Conservation (phyloP, 2,888 invertebrate genomes). For the Hypselothyrea guttata region DNA sequence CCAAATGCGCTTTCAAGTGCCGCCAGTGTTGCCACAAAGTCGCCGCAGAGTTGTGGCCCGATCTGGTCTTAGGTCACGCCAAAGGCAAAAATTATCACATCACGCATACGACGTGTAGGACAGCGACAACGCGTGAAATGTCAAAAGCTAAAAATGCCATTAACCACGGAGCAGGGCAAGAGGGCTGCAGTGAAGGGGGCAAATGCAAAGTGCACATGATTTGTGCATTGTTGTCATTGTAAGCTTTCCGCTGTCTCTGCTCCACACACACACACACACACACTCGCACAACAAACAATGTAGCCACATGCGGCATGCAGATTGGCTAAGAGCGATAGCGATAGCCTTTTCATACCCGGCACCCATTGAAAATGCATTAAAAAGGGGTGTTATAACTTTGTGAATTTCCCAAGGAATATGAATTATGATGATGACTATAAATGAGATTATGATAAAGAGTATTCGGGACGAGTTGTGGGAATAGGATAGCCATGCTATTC, state of each 20-base stretch:
- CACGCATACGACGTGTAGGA: conserved; percentile 73
- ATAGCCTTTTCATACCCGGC: conserved; percentile 74
- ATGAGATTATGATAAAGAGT: no score
- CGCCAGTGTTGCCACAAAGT: conserved; percentile 29
- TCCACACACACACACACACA: conserved; percentile 37
- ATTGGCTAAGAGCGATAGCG: conserved; percentile 74
- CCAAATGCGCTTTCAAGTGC: conserved; percentile 59
- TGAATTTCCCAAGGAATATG: no score
- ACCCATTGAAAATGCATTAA: no score
- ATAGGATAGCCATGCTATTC: no score
- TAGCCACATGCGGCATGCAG: conserved; percentile 60
- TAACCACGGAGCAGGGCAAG: conserved; percentile 36
- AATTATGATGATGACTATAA: no score
- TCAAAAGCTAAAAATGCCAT: conserved; percentile 77
- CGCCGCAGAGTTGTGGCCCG: conserved; percentile 6
- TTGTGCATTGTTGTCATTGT: conserved; percentile 78
- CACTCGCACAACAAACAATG: conserved; percentile 29
- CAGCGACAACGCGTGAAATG: conserved; percentile 68
- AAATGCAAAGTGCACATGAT: conserved; percentile 72
- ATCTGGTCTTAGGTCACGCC: conserved; percentile 40
- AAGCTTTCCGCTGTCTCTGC: conserved; percentile 13
- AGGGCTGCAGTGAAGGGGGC: conserved; percentile 14
- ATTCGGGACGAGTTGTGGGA: no score
- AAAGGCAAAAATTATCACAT: conserved; percentile 75
- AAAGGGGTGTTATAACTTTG: no score